These are phyloP conservation scores for Murina feae DNA, from an alignment of 2,113 vertebrate species.

Conservation along the genomic window DNA sequence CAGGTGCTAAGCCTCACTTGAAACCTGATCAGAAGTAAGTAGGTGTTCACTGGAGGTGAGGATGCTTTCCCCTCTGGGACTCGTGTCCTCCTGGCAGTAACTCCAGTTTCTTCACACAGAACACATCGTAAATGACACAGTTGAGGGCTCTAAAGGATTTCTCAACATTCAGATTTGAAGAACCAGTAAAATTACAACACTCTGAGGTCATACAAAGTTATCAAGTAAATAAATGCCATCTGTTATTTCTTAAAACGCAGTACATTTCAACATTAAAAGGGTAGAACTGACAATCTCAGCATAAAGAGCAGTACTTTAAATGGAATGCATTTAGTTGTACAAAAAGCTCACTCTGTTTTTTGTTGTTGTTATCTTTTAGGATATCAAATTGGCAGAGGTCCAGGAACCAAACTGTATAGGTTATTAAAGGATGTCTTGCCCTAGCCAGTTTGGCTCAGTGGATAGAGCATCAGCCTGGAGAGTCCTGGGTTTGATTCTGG, in stretches of 20 bases:
- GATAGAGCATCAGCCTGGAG: too few relatives aligned
- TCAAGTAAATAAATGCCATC: background rate
- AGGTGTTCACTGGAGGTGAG: background rate
- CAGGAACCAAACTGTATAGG: background rate
- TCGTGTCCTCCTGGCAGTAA: background rate
- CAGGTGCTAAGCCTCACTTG: background rate
- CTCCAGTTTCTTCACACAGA: background rate
- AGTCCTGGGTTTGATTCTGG: too few relatives aligned
- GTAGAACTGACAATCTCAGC: background rate
- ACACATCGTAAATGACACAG: background rate
- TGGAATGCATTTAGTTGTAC: background rate
- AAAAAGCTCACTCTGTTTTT: background rate
- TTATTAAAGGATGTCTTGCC: background rate
- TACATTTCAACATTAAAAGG: background rate
- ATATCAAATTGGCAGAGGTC: background rate
- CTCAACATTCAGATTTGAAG: background rate
- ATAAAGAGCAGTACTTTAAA: background rate
- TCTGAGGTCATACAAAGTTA: background rate
- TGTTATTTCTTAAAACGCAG: background rate
- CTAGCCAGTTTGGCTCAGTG: too few relatives aligned
- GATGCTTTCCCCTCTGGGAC: background rate
- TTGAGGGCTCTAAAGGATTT: background rate
- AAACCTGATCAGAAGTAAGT: background rate
- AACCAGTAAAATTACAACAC: background rate
- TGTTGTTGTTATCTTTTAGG: background rate